Evolutionary conservation across 2,113 vertebrate species (phyloP).

Genomic region (Aegotheles bennettii): DNA sequence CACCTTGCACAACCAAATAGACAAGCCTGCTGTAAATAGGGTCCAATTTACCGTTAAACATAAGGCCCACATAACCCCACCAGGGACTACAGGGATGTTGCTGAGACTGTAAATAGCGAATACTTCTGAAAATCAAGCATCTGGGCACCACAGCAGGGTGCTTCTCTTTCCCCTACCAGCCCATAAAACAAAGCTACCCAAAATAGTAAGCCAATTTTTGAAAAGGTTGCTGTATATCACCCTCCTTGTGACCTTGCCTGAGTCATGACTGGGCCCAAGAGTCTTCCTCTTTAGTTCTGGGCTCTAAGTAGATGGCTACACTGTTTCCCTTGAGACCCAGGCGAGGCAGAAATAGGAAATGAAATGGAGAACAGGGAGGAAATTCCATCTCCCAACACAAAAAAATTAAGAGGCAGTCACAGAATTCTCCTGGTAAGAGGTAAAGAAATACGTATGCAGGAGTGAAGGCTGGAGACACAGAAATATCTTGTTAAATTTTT

Average conservation of each 20-base stretch:
- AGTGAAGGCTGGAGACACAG: conserved; percentile 62
- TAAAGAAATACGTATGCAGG: conserved; percentile 35
- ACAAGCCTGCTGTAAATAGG: neutral
- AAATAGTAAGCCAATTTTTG: neutral
- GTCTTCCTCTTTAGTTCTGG: conserved; percentile 8
- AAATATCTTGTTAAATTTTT: conserved; percentile 74
- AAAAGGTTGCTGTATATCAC: neutral
- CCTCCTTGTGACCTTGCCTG: conserved; percentile 1
- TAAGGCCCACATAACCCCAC: neutral
- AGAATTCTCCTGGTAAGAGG: conserved; percentile 61
- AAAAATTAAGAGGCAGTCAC: conserved; percentile 55
- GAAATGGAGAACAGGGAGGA: conserved; percentile 48
- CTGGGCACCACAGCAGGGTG: neutral
- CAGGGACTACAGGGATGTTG: neutral
- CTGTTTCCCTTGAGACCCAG: conserved; percentile 11
- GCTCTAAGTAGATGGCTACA: conserved; percentile 33
- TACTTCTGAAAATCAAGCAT: neutral
- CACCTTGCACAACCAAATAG: neutral
- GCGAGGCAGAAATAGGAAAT: conserved; percentile 48
- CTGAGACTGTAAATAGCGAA: neutral
- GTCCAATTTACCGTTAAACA: neutral
- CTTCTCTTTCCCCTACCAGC: neutral
- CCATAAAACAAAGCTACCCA: conserved; percentile 18
- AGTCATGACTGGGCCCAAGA: conserved; percentile 17
- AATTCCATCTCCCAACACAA: conserved; percentile 55